phyloP scores from a whole-genome alignment of 2,888 invertebrate genomes.

The Disparrhopalites patrizii region DNA sequence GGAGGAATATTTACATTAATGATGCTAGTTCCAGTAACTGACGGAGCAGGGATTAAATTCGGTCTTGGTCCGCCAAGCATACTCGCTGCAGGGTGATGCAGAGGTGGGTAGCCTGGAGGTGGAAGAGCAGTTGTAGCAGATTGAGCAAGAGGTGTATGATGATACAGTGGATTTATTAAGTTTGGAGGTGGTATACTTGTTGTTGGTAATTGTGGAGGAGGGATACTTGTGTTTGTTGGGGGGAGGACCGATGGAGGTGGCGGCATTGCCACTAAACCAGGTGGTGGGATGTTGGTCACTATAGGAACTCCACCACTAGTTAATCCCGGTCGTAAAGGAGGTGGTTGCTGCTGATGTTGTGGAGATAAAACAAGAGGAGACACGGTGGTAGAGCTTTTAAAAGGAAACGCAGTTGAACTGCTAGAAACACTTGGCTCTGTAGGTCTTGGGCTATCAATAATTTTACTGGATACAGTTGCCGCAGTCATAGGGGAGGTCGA shows the following conservation, averaged over 20 bases:
- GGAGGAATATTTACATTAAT: conserved; percentile 45
- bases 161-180: not conserved
- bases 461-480: no score
- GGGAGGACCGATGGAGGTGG: conserved; percentile 13
- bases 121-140: conserved; percentile 11
- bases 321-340: conserved; percentile 8
- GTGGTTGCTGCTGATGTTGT: conserved; percentile 24
- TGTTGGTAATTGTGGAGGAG: conserved; percentile 27
- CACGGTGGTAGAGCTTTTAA: not conserved
- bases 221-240: conserved; percentile 29
- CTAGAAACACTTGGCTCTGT: no score
- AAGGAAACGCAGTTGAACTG: no score
- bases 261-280: conserved; percentile 25
- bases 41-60: conserved; percentile 9
- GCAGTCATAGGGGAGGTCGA: no score
- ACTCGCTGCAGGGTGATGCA: not conserved
- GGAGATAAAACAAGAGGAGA: not conserved
- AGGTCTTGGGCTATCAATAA: no score
- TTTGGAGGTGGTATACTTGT: not conserved
- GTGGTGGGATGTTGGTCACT: conserved; percentile 23
- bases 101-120: conserved; percentile 10
- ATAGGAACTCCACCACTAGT: not conserved
- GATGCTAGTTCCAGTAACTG: conserved; percentile 19
- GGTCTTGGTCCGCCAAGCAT: not conserved
- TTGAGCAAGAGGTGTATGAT: conserved; percentile 14